Evolutionary conservation across 2,888 invertebrate genomes (phyloP).

Genomic region (Sesia apiformis): DNA sequence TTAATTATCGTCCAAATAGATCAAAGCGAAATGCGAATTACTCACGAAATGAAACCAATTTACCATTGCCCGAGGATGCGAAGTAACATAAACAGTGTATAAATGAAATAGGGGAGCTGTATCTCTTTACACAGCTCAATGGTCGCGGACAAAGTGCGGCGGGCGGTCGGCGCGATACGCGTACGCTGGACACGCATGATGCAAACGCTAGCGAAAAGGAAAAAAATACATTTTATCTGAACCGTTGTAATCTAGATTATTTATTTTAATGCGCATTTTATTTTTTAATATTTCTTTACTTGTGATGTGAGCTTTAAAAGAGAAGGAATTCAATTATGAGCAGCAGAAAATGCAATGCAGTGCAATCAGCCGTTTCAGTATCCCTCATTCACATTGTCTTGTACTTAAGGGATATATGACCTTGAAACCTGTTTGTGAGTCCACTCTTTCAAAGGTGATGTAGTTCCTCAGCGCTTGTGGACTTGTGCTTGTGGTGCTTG

Average conservation of each 20-base stretch:
- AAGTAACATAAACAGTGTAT: slow-evolving; percentile 29
- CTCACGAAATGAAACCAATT: slow-evolving; percentile 41
- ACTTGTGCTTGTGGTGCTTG: too few relatives aligned
- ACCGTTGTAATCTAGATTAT: slow-evolving; percentile 37
- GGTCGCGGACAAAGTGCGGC: slow-evolving; percentile 46
- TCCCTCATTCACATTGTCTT: too few relatives aligned
- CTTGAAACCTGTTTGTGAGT: too few relatives aligned
- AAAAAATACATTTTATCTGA: slow-evolving; percentile 1
- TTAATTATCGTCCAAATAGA: slow-evolving; percentile 14
- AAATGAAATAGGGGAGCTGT: slow-evolving; percentile 47
- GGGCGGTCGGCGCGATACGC: slow-evolving; percentile 14
- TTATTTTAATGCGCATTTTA: too few relatives aligned
- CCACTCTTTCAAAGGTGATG: too few relatives aligned
- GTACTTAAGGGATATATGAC: too few relatives aligned
- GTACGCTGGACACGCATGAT: slow-evolving; percentile 9
- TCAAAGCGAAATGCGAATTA: slow-evolving; percentile 39
- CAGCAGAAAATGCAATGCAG: too few relatives aligned
- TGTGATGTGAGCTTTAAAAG: too few relatives aligned
- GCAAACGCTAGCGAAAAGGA: background rate
- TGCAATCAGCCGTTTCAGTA: too few relatives aligned
- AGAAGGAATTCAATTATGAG: too few relatives aligned
- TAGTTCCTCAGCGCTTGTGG: too few relatives aligned
- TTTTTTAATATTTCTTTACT: too few relatives aligned
- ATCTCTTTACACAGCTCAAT: slow-evolving; percentile 54
- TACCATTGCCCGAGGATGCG: slow-evolving; percentile 20